Base-by-base conservation (phyloP, 2,113 vertebrate genomes). In the Formicarius rufipectus region DNA sequence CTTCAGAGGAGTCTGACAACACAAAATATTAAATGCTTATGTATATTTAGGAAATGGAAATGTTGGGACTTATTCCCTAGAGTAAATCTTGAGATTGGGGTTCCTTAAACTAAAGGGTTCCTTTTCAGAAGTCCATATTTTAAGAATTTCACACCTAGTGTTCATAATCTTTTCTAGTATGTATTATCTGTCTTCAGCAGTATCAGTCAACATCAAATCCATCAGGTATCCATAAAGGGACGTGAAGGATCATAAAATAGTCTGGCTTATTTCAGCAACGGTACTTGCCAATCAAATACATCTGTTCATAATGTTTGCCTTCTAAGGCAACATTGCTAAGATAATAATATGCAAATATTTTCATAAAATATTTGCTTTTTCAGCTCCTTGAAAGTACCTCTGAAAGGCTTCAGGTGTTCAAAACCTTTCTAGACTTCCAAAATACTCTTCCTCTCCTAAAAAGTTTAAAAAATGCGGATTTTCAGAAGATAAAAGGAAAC, bases 81-180 rank as follows among this genome's bases (percentile, higher is more conserved):
- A 40, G 9, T 6, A 53, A 20, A 18, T 25, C 0, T 1, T 16
- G 18, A 14, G 14, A 39, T 1, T 53, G 6, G 20, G 5, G 7
- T 69, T 21, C 17, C 6, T 74, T 74, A 80, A 53, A 60, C 18
- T 37, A 45, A 69, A 37, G 10, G 7, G 8, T 2, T 83, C 4
- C 28, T 86, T 77, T 89, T 50, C 45, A 81, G 14, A 45, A 28
- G 5, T 49, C 4, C 2, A 1, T 45, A 21, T 40, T 77, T 77
- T 74, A 66, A 62, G 24, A 74, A 45, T 81, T 86, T 77, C 42
- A 42, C 8, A 3, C 17, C 58, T 75, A 74, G 8, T 49, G n/a
- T 0, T 37, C 19, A 66, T n/a, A 45, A 69, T 9, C 3, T 75
- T 87, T 78, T 63, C 8, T 33, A 13, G 10, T 44, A 4, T 17